Evolutionary conservation across 2,888 invertebrate genomes (phyloP).

Genomic region (Notocelia uddmanniana): DNA sequence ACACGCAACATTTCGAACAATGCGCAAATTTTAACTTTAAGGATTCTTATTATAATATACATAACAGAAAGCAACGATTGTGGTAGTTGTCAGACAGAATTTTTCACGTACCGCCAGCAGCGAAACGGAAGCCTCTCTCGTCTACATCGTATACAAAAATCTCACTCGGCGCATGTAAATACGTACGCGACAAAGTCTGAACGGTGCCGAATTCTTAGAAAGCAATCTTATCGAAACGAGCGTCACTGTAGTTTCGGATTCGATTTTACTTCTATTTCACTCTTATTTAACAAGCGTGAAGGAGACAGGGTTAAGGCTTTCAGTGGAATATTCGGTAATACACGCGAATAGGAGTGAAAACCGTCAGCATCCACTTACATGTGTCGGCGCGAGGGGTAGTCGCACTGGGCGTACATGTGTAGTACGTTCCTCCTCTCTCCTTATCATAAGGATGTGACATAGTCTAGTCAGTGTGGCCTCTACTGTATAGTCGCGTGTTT

Average conservation of each 20-base stretch:
- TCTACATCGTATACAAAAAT: constrained; percentile 70
- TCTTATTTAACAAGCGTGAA: constrained; percentile 12
- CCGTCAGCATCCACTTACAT: constrained; percentile 65
- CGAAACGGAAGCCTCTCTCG: constrained; percentile 65
- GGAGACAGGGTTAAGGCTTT: constrained; percentile 18
- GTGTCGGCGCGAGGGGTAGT: constrained; percentile 68
- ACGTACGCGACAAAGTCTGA: constrained; percentile 74
- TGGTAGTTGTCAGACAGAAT: constrained; percentile 49
- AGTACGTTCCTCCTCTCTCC: constrained; percentile 64
- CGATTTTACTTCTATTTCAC: constrained; percentile 25
- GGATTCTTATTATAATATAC: neutral
- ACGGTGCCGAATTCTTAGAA: constrained; percentile 70
- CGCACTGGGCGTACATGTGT: constrained; percentile 71
- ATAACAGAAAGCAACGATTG: constrained; percentile 21
- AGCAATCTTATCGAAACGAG: constrained; percentile 49
- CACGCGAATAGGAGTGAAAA: constrained; percentile 39
- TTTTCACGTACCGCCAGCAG: constrained; percentile 56
- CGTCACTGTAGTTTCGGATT: constrained; percentile 14
- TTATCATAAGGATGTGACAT: constrained; percentile 69
- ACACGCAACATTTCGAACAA: no score
- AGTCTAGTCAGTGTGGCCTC: constrained; percentile 62
- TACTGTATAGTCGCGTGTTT: constrained; percentile 56
- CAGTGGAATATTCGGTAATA: constrained; percentile 63
- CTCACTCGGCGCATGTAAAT: constrained; percentile 75
- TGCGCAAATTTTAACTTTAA: neutral